Evolutionary conservation across 1,140 invertebrate genomes (phyloP).

Genomic region (Lepidostoma basale): DNA sequence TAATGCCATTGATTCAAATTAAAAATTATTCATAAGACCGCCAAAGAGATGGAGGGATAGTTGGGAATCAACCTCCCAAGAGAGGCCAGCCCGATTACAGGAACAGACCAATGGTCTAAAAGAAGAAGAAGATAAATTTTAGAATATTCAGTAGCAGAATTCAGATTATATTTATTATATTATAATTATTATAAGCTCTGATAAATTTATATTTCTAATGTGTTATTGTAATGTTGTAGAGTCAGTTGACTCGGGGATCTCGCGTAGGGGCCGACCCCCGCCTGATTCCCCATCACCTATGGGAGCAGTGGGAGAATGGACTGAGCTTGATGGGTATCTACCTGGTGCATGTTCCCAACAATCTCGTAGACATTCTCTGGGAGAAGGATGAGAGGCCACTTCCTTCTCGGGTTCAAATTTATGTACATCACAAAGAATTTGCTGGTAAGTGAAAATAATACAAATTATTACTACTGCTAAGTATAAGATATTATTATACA

Average conservation of each 20-base stretch:
- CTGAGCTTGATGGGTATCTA: conserved; percentile 60
- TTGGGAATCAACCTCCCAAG: too few species aligned
- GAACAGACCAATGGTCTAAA: too few species aligned
- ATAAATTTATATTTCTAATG: neutral
- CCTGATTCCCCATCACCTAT: conserved; percentile 68
- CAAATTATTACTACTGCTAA: too few species aligned
- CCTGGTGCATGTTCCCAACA: conserved; percentile 71
- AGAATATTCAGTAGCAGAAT: too few species aligned
- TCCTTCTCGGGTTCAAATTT: conserved; percentile 64
- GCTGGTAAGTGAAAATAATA: conserved; percentile 48
- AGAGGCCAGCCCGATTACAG: too few species aligned
- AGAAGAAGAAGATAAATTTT: too few species aligned
- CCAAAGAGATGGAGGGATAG: too few species aligned
- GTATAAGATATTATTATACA: too few species aligned
- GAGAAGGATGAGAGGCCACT: conserved; percentile 63
- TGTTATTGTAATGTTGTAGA: conserved; percentile 49
- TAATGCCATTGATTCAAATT: too few species aligned
- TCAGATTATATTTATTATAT: neutral
- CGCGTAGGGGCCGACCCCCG: conserved; percentile 85
- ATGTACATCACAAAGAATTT: conserved; percentile 56
- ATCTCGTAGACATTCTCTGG: conserved; percentile 86
- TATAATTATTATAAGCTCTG: neutral
- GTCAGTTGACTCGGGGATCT: conserved; percentile 49
- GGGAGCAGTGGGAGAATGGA: conserved; percentile 64
- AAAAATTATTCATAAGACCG: too few species aligned